Percentiles rank a stretch among this genome's conserved stretches.
phyloP scores from a whole-genome alignment of 2,797 vertebrate genomes.

The Naso thynnoides region DNA sequence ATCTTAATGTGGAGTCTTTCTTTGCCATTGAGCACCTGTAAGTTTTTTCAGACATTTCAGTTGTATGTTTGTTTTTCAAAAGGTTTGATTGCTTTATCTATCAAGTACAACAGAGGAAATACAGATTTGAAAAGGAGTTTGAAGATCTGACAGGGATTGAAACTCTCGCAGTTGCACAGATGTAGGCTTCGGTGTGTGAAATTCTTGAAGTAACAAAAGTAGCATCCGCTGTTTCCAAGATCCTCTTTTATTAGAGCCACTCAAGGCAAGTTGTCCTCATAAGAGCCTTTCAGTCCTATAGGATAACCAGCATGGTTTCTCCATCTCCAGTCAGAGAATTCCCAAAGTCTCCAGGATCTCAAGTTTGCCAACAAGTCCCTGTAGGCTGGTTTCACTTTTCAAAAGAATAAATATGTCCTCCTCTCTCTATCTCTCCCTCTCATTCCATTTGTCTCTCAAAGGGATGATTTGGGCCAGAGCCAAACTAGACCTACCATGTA shows the following conservation, averaged over 20 bases:
- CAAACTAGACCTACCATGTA: conserved; percentile 75
- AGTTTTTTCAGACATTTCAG: neutral
- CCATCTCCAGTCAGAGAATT: conserved; percentile 65
- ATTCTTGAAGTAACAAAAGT: conserved; percentile 9
- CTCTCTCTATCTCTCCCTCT: conserved; percentile 59
- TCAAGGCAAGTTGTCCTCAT: conserved; percentile 47
- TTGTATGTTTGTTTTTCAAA: conserved; percentile 20
- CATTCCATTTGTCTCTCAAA: conserved; percentile 72
- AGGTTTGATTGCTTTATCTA: neutral
- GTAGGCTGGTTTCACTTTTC: conserved; percentile 73
- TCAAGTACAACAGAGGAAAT: neutral
- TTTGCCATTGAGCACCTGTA: neutral
- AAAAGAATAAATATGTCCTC: conserved; percentile 73
- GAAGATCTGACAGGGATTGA: neutral
- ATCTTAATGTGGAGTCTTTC: neutral
- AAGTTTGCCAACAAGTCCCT: conserved; percentile 78
- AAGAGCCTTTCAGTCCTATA: conserved; percentile 50
- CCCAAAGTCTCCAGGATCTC: conserved; percentile 71
- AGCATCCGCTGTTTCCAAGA: conserved; percentile 40
- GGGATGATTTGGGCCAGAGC: conserved; percentile 70
- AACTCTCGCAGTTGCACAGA: conserved; percentile 1
- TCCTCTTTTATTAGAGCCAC: conserved; percentile 48
- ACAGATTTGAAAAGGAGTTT: neutral
- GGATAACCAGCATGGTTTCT: conserved; percentile 64
- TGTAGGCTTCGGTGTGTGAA: conserved; percentile 3